Conservation (phyloP, 2,113 vertebrate species). For the Platysternon megacephalum region DNA sequence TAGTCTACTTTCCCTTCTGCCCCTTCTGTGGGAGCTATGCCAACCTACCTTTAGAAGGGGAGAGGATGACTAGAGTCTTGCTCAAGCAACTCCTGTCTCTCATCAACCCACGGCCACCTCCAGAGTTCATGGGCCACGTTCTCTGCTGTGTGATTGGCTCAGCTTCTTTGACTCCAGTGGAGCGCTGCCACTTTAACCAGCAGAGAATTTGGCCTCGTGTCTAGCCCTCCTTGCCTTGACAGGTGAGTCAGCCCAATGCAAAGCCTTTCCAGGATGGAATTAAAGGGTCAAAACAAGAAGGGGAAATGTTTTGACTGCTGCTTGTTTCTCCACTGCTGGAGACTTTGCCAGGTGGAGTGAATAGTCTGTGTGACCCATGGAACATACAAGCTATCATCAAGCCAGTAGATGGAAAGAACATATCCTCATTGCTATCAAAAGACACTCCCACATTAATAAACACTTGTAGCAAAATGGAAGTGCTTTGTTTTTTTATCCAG, state of each 20-base stretch:
- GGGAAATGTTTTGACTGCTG: not conserved
- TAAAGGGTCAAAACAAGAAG: not conserved
- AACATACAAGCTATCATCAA: not conserved
- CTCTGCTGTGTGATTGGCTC: not conserved
- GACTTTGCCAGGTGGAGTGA: not conserved
- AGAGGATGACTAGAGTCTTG: not conserved
- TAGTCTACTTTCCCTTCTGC: not conserved
- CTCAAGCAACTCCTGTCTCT: not conserved
- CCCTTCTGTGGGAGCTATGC: not conserved
- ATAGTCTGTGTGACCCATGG: not conserved
- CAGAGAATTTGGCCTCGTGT: not conserved
- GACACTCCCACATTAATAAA: not conserved
- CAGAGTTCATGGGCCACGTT: not conserved
- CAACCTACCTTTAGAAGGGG: not conserved
- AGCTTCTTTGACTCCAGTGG: not conserved
- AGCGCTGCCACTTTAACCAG: not conserved
- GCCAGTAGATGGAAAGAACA: not conserved
- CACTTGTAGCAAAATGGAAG: not conserved
- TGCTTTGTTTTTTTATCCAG: not conserved
- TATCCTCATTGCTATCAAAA: not conserved
- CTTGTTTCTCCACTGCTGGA: not conserved
- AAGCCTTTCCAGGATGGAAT: not conserved
- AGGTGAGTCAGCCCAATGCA: not conserved
- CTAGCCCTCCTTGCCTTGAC: not conserved
- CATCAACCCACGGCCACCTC: not conserved